Percentiles rank a stretch among this genome's conserved stretches.
These are phyloP conservation scores for Tribolium freemani DNA, from an alignment of 2,888 invertebrate species.

Conservation along the genomic window DNA sequence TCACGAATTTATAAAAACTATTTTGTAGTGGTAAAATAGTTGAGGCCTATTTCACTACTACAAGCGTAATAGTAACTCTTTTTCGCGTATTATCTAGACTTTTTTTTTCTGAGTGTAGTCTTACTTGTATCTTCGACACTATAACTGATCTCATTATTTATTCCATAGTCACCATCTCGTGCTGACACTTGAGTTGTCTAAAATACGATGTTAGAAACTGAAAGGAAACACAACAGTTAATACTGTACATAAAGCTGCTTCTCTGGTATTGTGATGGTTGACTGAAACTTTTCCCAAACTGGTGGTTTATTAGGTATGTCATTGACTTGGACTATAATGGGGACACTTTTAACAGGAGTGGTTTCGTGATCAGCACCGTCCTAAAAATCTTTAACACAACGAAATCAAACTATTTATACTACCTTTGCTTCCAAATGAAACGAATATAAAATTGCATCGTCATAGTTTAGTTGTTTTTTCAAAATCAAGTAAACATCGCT, in stretches of 20 bases:
- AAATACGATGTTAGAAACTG: neutral
- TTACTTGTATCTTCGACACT: conserved; percentile 1
- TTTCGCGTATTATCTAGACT: too few species aligned
- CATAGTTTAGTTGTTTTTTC: conserved; percentile 61
- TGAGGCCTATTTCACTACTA: too few species aligned
- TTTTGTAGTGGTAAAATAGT: too few species aligned
- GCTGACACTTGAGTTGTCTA: conserved; percentile 61
- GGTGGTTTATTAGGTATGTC: conserved; percentile 74
- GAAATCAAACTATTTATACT: conserved; percentile 31
- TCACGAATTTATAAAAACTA: too few species aligned
- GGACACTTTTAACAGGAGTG: conserved; percentile 66
- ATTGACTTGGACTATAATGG: conserved; percentile 71
- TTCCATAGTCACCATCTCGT: conserved; percentile 75
- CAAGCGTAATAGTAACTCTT: too few species aligned
- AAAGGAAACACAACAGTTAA: neutral
- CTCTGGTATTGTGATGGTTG: conserved; percentile 73
- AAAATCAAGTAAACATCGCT: conserved; percentile 54
- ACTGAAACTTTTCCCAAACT: conserved; percentile 73
- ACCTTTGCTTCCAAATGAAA: conserved; percentile 72
- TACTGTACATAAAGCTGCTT: conserved; percentile 58
- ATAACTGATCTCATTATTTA: conserved; percentile 72
- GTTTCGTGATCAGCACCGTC: conserved; percentile 67
- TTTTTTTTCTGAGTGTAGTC: too few species aligned
- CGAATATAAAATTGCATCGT: conserved; percentile 70
- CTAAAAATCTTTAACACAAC: conserved; percentile 42